A percentile compares a stretch with the other conserved stretches of the same genome.
These are phyloP conservation scores for Lepus americanus DNA, from an alignment of 2,113 vertebrate species.

Conservation along the genomic window DNA sequence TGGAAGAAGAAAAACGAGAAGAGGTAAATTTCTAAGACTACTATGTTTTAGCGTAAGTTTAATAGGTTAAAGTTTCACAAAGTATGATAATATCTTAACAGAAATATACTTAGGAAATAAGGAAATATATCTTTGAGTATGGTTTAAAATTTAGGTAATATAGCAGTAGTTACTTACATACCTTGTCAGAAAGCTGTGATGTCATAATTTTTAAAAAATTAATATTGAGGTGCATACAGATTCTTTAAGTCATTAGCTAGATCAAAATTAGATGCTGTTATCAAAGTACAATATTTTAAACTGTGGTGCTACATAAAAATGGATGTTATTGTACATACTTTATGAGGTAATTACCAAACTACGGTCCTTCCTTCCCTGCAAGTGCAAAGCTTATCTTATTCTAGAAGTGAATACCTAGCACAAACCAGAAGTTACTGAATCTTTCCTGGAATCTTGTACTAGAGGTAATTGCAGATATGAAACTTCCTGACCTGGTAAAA, in stretches of 20 bases:
- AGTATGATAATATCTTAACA: not conserved
- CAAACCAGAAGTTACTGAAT: slow-evolving; percentile 23
- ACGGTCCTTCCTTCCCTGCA: not conserved
- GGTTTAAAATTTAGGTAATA: slow-evolving; percentile 3
- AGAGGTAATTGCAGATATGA: not conserved
- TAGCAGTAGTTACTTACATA: not conserved
- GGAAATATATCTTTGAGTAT: slow-evolving; percentile 49
- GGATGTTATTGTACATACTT: not conserved
- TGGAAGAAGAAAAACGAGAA: slow-evolving; percentile 90
- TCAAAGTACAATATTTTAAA: slow-evolving; percentile 58
- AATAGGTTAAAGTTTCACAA: slow-evolving; percentile 61
- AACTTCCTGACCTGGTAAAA: slow-evolving; percentile 37
- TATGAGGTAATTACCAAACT: slow-evolving; percentile 13
- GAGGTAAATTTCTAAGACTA: slow-evolving; percentile 85
- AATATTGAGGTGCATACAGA: not conserved
- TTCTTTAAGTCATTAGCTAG: slow-evolving; percentile 43
- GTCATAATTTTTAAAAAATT: slow-evolving; percentile 26
- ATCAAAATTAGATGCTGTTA: not conserved
- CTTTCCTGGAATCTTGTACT: slow-evolving; percentile 21
- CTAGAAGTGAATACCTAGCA: not conserved
- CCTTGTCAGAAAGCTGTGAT: slow-evolving; percentile 14
- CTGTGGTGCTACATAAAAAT: slow-evolving; percentile 13
- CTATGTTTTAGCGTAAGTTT: slow-evolving; percentile 3
- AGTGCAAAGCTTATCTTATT: not conserved
- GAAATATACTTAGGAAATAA: not conserved